phyloP scores from a whole-genome alignment of 2,113 vertebrate species.

The Bufo gargarizans region DNA sequence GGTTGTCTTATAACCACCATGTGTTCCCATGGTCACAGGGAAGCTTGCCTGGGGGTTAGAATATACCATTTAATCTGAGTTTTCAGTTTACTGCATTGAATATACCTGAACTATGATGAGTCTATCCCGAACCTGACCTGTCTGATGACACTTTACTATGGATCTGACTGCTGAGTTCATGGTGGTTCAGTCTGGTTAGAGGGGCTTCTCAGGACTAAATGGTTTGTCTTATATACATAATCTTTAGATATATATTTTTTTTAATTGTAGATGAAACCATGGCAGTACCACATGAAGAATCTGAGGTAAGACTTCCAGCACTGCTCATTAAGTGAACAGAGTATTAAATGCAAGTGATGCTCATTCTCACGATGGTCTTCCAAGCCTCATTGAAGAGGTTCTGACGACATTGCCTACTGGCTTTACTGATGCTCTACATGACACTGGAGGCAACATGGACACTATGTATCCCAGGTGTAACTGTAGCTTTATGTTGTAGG shows the following conservation, averaged over 20 bases:
- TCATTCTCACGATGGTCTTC: slow-evolving; percentile 90
- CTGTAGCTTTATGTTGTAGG: background rate
- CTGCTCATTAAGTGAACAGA: too few relatives aligned
- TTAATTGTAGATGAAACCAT: too few relatives aligned
- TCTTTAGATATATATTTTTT: too few relatives aligned
- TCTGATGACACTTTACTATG: slow-evolving; percentile 55
- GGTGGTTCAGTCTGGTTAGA: background rate
- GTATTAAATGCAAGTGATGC: slow-evolving; percentile 75
- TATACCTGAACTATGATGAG: slow-evolving; percentile 69
- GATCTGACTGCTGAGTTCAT: slow-evolving; percentile 80
- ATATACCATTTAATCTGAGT: too few relatives aligned
- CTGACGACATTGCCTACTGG: slow-evolving; percentile 78
- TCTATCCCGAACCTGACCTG: slow-evolving; percentile 73
- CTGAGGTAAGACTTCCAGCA: too few relatives aligned
- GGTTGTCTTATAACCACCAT: too few relatives aligned
- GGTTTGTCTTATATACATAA: too few relatives aligned
- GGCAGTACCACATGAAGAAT: too few relatives aligned
- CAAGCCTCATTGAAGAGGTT: slow-evolving; percentile 67
- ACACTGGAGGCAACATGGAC: background rate
- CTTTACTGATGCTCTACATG: slow-evolving; percentile 74
- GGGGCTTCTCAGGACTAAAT: background rate
- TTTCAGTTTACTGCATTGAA: too few relatives aligned
- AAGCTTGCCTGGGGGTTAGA: too few relatives aligned
- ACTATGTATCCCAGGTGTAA: background rate
- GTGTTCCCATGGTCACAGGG: too few relatives aligned